Percentiles rank a stretch among this genome's conserved stretches.
phyloP scores from a whole-genome alignment of 2,797 vertebrate species.

The Ctenopoma kingsleyae region DNA sequence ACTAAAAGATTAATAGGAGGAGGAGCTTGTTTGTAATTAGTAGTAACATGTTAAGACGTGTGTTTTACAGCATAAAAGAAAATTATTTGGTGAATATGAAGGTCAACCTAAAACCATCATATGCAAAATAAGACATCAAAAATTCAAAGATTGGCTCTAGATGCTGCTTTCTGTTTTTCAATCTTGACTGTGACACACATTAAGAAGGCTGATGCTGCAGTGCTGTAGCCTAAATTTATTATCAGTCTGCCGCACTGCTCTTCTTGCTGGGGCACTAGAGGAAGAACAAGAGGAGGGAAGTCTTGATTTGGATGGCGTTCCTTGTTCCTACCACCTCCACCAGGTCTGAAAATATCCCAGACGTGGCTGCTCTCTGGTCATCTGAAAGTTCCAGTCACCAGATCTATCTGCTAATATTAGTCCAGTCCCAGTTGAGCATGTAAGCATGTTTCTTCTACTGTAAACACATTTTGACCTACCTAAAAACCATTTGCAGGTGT shows the following conservation, averaged over 20 bases:
- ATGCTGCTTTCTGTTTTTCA: constrained; percentile 4
- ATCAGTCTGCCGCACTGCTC: constrained; percentile 45
- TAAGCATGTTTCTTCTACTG: constrained; percentile 49
- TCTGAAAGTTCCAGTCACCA: constrained; percentile 70
- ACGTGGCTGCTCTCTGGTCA: constrained; percentile 39
- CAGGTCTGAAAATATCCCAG: constrained; percentile 75
- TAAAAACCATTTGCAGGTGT: constrained; percentile 16
- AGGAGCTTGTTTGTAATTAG: background rate
- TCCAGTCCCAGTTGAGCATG: constrained; percentile 28
- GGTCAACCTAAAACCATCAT: background rate
- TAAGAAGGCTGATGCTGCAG: constrained; percentile 27
- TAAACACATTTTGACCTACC: constrained; percentile 21
- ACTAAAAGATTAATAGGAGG: background rate
- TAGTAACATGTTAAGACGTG: background rate
- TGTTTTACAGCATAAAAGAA: background rate
- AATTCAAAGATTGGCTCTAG: background rate
- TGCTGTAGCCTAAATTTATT: constrained; percentile 58
- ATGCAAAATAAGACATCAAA: background rate
- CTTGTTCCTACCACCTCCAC: constrained; percentile 57
- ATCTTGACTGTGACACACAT: constrained; percentile 4
- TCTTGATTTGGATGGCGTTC: constrained; percentile 59
- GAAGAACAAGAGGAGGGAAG: constrained; percentile 60
- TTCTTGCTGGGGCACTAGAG: constrained; percentile 32
- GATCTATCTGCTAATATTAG: constrained; percentile 79
- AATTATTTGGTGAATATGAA: background rate